Evolutionary conservation across 2,888 invertebrate species (phyloP), one percentile per base, ranked within the genome.

Genomic region (Cantharis flavilabris): DNA sequence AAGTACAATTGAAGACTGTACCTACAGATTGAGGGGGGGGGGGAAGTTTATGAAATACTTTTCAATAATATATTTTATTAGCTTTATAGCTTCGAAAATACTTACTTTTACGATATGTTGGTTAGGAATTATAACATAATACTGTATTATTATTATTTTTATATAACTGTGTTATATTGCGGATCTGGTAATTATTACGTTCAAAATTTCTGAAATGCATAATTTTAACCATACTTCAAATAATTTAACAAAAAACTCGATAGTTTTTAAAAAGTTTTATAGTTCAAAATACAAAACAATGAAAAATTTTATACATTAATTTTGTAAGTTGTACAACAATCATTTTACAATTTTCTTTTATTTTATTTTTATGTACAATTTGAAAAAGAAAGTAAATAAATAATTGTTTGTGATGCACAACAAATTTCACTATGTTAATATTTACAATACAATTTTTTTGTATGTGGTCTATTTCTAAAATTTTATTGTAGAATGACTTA

Each of bases 401-500:
- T 67, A 64, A 16, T 20, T 18, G 23, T 67, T 20, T 18, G 23
- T 67, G 23, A 23, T 67, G 65, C 18, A 67, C 26, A 23, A 26
- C 23, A 67, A 23, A 11, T 67, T 23, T 67, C 20, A 67, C 65
- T 23, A 67, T 23, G 16, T 23, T 67, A 67, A 26, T 67, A 67
- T 67, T 67, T 67, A 67, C 65, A 67, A 67, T 23, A 65, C 23
- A 67, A 67, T 20, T 67, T 67, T n/a, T 49, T 49, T 49, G 49
- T 67, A 67, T 67, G 18, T 67, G 14, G 63, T 63, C 30, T 75
- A 75, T 13, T 75, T 9, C 23, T 71, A 76, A 30, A 72, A n/a
- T 64, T 78, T 64, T 79, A 76, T 69, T 72, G 70, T 72, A 70
- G 63, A 72, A 72, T 79, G 79, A 79, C 79, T 79, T 79, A 79